These are phyloP conservation scores for Lathronympha strigana DNA, from an alignment of 2,888 invertebrate species.

Conservation along the genomic window DNA sequence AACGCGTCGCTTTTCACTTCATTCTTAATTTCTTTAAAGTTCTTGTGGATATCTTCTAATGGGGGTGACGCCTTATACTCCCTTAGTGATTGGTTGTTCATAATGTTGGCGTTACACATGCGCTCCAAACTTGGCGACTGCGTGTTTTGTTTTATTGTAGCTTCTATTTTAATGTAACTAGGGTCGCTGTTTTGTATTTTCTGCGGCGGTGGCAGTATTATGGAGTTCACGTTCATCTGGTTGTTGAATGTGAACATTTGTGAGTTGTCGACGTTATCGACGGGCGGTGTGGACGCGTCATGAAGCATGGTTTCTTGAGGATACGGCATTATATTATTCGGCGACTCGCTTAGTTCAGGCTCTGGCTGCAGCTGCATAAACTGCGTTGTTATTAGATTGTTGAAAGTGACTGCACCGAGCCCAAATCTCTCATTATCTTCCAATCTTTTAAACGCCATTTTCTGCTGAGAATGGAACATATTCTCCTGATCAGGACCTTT, in stretches of 20 bases:
- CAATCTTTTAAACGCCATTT: conserved; percentile 76
- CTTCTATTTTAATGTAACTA: conserved; percentile 78
- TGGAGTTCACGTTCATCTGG: conserved; percentile 70
- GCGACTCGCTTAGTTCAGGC: conserved; percentile 69
- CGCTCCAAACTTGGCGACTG: conserved; percentile 76
- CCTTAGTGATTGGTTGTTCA: conserved; percentile 64
- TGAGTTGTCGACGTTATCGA: conserved; percentile 59
- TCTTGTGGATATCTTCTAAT: conserved; percentile 75
- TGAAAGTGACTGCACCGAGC: conserved; percentile 74
- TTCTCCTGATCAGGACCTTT: conserved; percentile 80
- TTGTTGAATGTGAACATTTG: conserved; percentile 76
- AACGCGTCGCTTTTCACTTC: conserved; percentile 77
- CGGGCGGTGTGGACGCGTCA: conserved; percentile 66
- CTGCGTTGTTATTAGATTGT: conserved; percentile 76
- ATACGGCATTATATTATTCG: conserved; percentile 67
- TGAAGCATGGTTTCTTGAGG: conserved; percentile 67
- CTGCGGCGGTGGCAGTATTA: conserved; percentile 71
- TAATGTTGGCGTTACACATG: conserved; percentile 74
- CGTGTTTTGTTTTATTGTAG: conserved; percentile 77
- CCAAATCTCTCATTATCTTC: conserved; percentile 76
- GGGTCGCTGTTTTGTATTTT: conserved; percentile 74
- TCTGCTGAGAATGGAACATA: conserved; percentile 80
- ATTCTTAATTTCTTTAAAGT: conserved; percentile 76
- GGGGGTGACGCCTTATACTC: conserved; percentile 80
- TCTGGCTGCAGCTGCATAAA: conserved; percentile 77